Evolutionary conservation across 1,140 invertebrate genomes (phyloP), one percentile per base, ranked within the genome.

Genomic region (Geopemphigus sp.): DNA sequence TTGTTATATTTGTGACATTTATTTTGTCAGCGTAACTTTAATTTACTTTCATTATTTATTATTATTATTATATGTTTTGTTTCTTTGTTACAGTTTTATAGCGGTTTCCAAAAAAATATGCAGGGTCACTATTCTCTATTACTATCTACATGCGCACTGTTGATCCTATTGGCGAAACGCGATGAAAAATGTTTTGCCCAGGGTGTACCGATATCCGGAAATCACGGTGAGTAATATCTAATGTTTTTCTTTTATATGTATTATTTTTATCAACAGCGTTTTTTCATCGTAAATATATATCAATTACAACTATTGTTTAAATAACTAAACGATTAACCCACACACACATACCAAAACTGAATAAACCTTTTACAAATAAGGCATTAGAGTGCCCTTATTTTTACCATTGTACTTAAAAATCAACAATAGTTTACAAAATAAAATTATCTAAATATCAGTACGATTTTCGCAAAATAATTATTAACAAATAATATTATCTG

Each of bases 121-220:
- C 26, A 12, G 57, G 45, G 57, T 14, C 56, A 15, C 61, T 78
- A 61, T 17, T n/a, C 74, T 50, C 12, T 63, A 12, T 50, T 78
- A 14, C 57, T 78, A 5, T 78, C 24, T 4, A 17, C 39, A 0
- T 17, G 74, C 24, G 17, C 26, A 29, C 14, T 78, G 45, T 17
- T 50, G 57, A 22, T 78, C 14, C 39, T 63, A 39, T 78, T 61
- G 57, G 56, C 74, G 8, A 63, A 63, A 22, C 56, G 39, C 6
- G 74, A 22, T 14, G 56, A 78, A 26, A 78, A 78, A 78, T 78
- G 57, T 63, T 78, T 47, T 5, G 74, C 45, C 10, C 11, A 63
- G 22, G 56, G 74, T 15, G 10, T 61, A n/a, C 74, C 74, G 57
- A 78, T 78, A 59, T 78, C 74, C 15, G 57, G 63, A 47, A 78